Evolutionary conservation across 2,113 vertebrate species (phyloP).

Genomic region (Actenoides lindsayi): DNA sequence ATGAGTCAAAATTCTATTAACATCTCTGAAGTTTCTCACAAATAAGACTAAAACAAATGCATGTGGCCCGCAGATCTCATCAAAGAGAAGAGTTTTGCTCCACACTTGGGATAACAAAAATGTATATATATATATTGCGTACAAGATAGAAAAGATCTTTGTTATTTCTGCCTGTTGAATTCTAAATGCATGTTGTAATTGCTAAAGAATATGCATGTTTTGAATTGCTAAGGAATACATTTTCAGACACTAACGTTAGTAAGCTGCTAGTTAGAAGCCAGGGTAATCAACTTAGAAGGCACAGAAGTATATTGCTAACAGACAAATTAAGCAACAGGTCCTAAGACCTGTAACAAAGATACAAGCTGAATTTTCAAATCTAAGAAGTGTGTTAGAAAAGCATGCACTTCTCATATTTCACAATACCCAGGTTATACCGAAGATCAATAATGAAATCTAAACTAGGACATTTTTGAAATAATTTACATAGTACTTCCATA

Average conservation of each 20-base stretch:
- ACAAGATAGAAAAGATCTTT: not conserved
- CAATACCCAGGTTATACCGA: not conserved
- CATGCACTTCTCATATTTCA: not conserved
- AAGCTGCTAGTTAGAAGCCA: not conserved
- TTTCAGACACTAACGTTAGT: not conserved
- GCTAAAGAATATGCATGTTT: not conserved
- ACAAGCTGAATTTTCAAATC: not conserved
- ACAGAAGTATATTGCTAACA: not conserved
- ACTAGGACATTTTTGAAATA: not conserved
- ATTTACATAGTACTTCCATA: conserved; percentile 41
- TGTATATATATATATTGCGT: too few relatives aligned
- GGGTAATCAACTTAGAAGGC: not conserved
- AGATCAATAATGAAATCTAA: conserved; percentile 10
- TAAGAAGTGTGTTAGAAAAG: not conserved
- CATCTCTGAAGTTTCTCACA: not conserved
- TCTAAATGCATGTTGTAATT: not conserved
- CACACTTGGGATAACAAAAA: not conserved
- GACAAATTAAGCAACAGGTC: not conserved
- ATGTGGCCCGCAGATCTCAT: not conserved
- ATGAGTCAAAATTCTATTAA: not conserved
- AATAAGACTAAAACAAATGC: not conserved
- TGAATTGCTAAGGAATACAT: not conserved
- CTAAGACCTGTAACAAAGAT: not conserved
- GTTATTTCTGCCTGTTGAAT: not conserved
- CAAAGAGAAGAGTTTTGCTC: not conserved